Percentiles rank a stretch among this genome's conserved stretches.
Conservation (phyloP, 2,797 vertebrate species). For the Masticophis lateralis region DNA sequence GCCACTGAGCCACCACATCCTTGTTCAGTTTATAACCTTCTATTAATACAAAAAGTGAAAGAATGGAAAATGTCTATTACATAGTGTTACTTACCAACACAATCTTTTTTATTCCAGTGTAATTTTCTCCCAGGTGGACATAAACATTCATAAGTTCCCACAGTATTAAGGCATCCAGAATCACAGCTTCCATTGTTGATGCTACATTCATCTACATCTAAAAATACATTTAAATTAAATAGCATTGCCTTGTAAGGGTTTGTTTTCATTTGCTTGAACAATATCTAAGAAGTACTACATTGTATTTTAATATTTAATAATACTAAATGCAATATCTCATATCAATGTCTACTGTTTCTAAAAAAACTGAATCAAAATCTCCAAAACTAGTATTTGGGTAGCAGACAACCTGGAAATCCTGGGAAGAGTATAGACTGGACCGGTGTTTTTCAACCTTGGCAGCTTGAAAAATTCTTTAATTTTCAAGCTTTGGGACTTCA, state of each 20-base stretch:
- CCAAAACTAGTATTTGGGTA: not conserved
- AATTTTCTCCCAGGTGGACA: conserved; percentile 86
- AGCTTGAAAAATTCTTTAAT: too few relatives aligned
- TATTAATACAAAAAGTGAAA: not conserved
- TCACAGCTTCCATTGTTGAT: conserved; percentile 90
- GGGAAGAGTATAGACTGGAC: not conserved
- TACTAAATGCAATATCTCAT: not conserved
- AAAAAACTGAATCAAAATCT: not conserved
- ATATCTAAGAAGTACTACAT: not conserved
- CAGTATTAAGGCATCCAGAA: conserved; percentile 84
- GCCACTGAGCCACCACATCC: too few relatives aligned
- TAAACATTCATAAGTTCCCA: conserved; percentile 87
- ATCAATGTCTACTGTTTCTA: not conserved
- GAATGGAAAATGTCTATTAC: not conserved
- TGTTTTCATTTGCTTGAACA: not conserved
- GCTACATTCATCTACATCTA: conserved; percentile 97
- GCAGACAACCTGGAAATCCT: not conserved
- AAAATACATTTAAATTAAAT: conserved; percentile 30
- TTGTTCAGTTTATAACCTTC: not conserved
- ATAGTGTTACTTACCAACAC: conserved; percentile 78
- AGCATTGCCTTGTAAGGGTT: not conserved
- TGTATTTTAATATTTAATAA: not conserved
- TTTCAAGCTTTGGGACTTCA: too few relatives aligned
- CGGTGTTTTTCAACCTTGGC: too few relatives aligned
- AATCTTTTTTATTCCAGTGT: conserved; percentile 97